Base-by-base conservation (phyloP, 2,113 vertebrate species). In the Mellivora capensis region DNA sequence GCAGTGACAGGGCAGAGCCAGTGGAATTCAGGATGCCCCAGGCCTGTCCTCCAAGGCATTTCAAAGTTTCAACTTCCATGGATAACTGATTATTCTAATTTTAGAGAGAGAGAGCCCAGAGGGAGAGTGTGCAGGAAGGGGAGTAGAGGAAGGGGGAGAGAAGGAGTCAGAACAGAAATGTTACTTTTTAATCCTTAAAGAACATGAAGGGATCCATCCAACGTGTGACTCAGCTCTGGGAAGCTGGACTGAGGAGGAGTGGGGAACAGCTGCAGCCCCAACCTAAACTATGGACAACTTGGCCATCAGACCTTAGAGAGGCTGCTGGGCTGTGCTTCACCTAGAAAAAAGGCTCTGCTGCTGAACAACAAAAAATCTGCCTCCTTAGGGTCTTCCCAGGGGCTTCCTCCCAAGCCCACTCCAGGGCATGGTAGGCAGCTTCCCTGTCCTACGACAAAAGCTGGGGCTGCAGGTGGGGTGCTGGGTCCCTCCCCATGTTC, bases 171-270 rank as follows among this genome's bases (percentile, higher is more conserved):
- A 87, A 92, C 57, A 74, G 25, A 71, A 94, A 98, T 86, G 91
- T 74, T 95, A 91, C 95, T 97, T 93, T 97, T 97, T 95, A 97
- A 97, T 95, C 96, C 93, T 96, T 85, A 81, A 96, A 93, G 96
- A 96, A 93, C 62, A 97, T 0, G 71, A 69, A 96, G 69, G 79
- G 74, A 92, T 96, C 95, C 97, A 96, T 97, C 95, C 97, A 96
- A 96, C n/a, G 9, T 90, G 96, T 98, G 96, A 98, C 96, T 97
- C 95, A 93, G 71, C 80, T 84, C 93, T 92, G 90, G 94, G 96
- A 97, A 90, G 62, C 81, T n/a, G 67, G 72, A 69, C 52, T 81
- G 39, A 49, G 31, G 29, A 29, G 61, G 72, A 89, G 79, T 13
- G 21, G 80, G 52, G 79, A 89, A 80, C 87, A 96, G 87, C 95